Evolutionary conservation across 2,888 invertebrate genomes (phyloP).

Genomic region (Cerceris rybyensis): DNA sequence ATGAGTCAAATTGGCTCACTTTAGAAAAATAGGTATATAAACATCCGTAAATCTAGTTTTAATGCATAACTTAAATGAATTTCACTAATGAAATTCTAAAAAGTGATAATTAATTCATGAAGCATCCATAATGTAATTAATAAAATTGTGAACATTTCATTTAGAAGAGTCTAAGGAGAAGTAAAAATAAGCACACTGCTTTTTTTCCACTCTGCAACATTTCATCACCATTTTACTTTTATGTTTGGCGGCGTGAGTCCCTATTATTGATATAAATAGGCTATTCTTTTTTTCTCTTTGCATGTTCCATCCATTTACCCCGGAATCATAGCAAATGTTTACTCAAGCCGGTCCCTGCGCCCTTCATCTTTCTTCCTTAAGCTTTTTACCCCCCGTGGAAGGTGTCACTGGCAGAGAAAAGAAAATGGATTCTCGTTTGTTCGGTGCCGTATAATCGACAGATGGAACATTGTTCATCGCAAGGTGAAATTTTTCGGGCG

Average conservation of each 20-base stretch:
- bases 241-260: not conserved
- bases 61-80: too few species aligned
- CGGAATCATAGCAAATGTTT: slow-evolving; percentile 27
- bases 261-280: slow-evolving; percentile 8
- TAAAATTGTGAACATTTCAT: too few species aligned
- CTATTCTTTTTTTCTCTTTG: slow-evolving; percentile 12
- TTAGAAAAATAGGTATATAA: too few species aligned
- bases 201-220: too few species aligned
- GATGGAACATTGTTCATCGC: slow-evolving; percentile 10
- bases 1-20: too few species aligned
- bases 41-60: too few species aligned
- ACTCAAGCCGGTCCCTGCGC: slow-evolving; percentile 14
- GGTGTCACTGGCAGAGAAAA: slow-evolving; percentile 29
- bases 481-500: not conserved
- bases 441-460: slow-evolving; percentile 28
- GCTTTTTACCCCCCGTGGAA: slow-evolving; percentile 16
- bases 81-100: too few species aligned
- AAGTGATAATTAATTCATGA: too few species aligned
- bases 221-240: too few species aligned
- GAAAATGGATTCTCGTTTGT: slow-evolving; percentile 46
- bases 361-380: slow-evolving; percentile 32
- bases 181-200: too few species aligned
- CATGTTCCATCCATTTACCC: slow-evolving; percentile 26
- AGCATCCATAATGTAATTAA: too few species aligned
- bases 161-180: too few species aligned